Evolutionary conservation across 2,113 vertebrate species (phyloP).

Genomic region (Mobula birostris): DNA sequence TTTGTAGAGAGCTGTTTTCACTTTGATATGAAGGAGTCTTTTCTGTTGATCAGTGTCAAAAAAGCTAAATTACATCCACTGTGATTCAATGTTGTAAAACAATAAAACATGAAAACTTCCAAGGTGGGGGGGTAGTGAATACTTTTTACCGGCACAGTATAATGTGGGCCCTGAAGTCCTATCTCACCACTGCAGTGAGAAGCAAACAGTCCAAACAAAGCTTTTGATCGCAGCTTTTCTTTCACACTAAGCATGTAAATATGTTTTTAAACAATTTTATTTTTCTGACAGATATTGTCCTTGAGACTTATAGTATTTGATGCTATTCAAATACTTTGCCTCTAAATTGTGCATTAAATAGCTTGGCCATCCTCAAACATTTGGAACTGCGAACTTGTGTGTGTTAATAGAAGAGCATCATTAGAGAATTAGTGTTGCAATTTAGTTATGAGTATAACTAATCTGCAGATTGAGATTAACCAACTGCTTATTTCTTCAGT

Average conservation of each 20-base stretch:
- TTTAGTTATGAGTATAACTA: neutral
- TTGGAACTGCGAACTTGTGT: neutral
- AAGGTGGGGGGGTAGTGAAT: no score
- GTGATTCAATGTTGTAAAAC: no score
- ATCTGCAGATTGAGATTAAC: neutral
- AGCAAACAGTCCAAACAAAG: neutral
- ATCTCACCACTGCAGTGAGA: neutral
- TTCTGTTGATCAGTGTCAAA: no score
- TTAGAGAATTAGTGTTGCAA: neutral
- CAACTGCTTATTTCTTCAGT: neutral
- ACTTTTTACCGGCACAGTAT: neutral
- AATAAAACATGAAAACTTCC: no score
- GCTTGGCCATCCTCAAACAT: neutral
- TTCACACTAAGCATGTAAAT: neutral
- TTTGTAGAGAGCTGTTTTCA: no score
- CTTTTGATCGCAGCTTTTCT: neutral
- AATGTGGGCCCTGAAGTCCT: neutral
- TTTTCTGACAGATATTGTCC: neutral
- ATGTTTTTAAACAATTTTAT: neutral
- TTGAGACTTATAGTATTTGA: neutral
- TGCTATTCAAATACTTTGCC: neutral
- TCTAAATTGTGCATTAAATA: neutral
- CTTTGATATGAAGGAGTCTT: no score
- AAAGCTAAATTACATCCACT: no score
- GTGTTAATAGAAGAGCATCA: neutral